These are phyloP conservation scores for Turritopsis dohrnii DNA, from an alignment of 30 jellyfish, hydroid and myxozoan genomes.

Conservation along the genomic window DNA sequence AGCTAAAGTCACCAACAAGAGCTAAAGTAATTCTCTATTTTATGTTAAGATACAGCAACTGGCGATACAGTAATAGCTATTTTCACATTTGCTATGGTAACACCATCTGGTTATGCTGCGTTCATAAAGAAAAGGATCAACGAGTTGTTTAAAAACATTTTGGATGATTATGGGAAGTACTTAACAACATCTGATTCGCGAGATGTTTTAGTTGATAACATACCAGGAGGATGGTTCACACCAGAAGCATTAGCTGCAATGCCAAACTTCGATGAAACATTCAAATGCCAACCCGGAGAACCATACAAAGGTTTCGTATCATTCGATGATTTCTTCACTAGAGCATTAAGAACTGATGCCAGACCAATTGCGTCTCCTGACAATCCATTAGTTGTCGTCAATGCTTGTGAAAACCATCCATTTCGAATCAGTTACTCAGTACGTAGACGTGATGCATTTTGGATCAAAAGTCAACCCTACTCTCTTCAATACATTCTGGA, in stretches of 20 bases:
- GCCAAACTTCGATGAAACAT: background rate
- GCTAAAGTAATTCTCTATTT: too few relatives aligned
- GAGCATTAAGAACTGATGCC: background rate
- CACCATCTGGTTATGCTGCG: too few relatives aligned
- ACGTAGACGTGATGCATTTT: background rate
- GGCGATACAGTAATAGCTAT: too few relatives aligned
- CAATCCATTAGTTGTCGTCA: background rate
- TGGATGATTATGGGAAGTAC: too few relatives aligned
- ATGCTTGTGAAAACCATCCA: background rate
- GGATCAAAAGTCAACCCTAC: conserved; percentile 16
- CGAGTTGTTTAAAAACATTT: too few relatives aligned
- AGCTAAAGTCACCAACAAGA: too few relatives aligned
- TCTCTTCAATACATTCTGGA: background rate
- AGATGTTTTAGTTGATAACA: too few relatives aligned
- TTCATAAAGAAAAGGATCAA: too few relatives aligned
- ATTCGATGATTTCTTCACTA: conserved; percentile 6
- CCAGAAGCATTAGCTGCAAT: conserved; percentile 1
- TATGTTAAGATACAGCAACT: too few relatives aligned
- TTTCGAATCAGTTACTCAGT: background rate
- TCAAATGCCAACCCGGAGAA: background rate
- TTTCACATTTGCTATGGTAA: too few relatives aligned
- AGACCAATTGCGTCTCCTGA: background rate
- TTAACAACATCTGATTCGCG: too few relatives aligned
- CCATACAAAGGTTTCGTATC: conserved; percentile 2
- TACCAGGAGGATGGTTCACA: conserved; percentile 13